Conservation (phyloP, 2,888 invertebrate genomes). For the Augiades crinisus region DNA sequence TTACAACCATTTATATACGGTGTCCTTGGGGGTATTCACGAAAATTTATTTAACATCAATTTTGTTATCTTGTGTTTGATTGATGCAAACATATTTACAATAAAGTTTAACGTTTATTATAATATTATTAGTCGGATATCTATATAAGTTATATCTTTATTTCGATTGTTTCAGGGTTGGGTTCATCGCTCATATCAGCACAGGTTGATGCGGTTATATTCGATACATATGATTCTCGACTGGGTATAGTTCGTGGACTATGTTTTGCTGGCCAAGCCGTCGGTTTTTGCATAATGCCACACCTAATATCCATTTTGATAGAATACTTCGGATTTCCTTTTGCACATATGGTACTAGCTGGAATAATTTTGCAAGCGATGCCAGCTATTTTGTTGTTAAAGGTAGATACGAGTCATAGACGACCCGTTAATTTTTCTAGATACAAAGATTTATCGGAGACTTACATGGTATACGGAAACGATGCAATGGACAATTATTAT, state of each 20-base stretch:
- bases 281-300: constrained; percentile 69
- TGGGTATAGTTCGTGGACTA: constrained; percentile 59
- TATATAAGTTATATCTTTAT: not conserved
- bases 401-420: constrained; percentile 49
- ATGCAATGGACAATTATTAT: constrained; percentile 48
- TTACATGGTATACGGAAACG: constrained; percentile 63
- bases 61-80: no score
- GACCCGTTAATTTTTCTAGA: constrained; percentile 58
- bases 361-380: constrained; percentile 65
- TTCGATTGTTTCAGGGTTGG: constrained; percentile 55
- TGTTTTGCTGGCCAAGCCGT: constrained; percentile 71
- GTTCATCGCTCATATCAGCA: constrained; percentile 68
- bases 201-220: constrained; percentile 73
- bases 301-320: constrained; percentile 62
- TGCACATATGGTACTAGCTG: constrained; percentile 60
- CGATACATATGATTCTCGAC: constrained; percentile 68
- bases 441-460: constrained; percentile 64
- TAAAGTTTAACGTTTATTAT: no score
- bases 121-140: no score
- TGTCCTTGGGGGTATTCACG: constrained; percentile 54
- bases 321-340: constrained; percentile 60
- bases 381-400: constrained; percentile 64
- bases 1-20: constrained; percentile 62
- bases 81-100: no score
- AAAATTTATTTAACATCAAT: not conserved